These are phyloP conservation scores for Prionace glauca DNA, from an alignment of 2,797 vertebrate genomes.

Conservation along the genomic window DNA sequence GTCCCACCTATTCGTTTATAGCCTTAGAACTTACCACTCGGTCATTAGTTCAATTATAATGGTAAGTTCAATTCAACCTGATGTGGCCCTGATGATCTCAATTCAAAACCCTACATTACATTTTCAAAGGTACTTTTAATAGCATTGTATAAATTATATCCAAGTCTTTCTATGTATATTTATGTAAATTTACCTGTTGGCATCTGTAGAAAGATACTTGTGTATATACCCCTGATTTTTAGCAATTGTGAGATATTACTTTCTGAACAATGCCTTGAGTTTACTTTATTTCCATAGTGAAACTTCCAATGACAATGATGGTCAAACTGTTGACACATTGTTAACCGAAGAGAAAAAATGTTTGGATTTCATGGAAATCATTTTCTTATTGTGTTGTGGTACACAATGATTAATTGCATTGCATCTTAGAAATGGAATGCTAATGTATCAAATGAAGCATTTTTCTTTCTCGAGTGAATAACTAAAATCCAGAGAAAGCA, in stretches of 20 bases:
- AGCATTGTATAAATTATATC: neutral
- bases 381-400: constrained; percentile 36
- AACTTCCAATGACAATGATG: neutral
- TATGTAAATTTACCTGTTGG: neutral
- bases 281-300: neutral
- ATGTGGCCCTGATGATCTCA: neutral
- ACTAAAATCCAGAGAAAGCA: neutral
- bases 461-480: neutral
- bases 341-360: neutral
- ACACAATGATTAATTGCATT: constrained; percentile 42
- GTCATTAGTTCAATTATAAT: neutral
- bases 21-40: neutral
- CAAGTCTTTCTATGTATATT: too few relatives aligned
- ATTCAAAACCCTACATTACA: neutral
- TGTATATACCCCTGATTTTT: neutral
- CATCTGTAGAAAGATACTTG: neutral
- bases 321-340: neutral
- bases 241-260: neutral
- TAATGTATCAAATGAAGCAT: neutral
- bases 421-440: neutral
- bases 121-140: neutral
- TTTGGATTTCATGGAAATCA: constrained; percentile 34
- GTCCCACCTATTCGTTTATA: neutral
- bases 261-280: neutral
- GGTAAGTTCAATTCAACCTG: neutral